A percentile compares a stretch with the other conserved stretches of the same genome.
Evolutionary conservation across 2,113 vertebrate genomes (phyloP).

Genomic region (Rhynchopsitta pachyrhyncha): DNA sequence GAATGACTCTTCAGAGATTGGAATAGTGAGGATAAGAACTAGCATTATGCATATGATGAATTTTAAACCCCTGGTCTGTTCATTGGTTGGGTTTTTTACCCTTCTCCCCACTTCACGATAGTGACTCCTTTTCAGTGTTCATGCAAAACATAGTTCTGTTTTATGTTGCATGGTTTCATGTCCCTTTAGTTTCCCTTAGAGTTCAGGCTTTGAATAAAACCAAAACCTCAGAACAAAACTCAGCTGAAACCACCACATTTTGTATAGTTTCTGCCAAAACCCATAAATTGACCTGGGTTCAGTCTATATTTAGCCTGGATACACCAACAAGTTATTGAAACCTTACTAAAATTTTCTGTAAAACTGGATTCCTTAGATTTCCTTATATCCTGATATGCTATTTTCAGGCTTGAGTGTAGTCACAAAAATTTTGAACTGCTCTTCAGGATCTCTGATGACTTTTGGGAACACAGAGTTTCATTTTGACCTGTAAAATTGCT

Average conservation of each 20-base stretch:
- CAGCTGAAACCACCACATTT: slow-evolving; percentile 19
- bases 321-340: neutral
- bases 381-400: neutral
- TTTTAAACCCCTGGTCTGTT: neutral
- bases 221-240: neutral
- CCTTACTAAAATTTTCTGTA: neutral
- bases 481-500: neutral
- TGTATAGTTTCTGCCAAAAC: slow-evolving; percentile 52
- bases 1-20: neutral
- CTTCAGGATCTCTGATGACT: neutral
- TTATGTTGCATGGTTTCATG: neutral
- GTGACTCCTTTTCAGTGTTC: neutral
- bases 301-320: neutral
- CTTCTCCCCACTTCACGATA: neutral
- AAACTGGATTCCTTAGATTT: neutral
- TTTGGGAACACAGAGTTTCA: neutral
- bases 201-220: neutral
- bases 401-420: neutral
- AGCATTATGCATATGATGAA: neutral
- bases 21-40: neutral
- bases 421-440: neutral
- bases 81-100: neutral
- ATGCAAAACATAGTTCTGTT: slow-evolving; percentile 15
- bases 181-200: neutral
- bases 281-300: neutral